phyloP scores from a whole-genome alignment of 1,140 invertebrate genomes.

The Calliphora vicina region DNA sequence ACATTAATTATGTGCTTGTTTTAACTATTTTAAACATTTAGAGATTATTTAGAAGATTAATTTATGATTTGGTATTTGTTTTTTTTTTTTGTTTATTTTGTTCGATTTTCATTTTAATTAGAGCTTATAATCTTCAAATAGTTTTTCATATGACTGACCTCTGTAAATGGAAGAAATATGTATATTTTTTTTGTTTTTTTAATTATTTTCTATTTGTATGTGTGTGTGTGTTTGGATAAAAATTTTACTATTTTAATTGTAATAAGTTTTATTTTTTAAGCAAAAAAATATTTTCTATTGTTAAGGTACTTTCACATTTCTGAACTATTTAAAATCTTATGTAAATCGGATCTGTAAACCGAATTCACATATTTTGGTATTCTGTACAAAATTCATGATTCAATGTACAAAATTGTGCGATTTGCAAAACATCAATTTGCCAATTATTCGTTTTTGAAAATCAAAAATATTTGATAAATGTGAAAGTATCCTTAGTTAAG shows the following conservation, averaged over 20 bases:
- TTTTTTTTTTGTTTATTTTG: background rate
- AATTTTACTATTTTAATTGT: background rate
- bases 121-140: constrained; percentile 59
- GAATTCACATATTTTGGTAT: too few relatives aligned
- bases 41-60: background rate
- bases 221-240: background rate
- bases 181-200: background rate
- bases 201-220: background rate
- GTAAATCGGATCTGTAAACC: too few relatives aligned
- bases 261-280: background rate
- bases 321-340: too few relatives aligned
- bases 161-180: constrained; percentile 58
- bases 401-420: too few relatives aligned
- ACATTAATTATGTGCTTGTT: background rate
- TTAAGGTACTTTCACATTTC: too few relatives aligned
- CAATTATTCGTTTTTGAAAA: too few relatives aligned
- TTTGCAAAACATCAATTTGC: too few relatives aligned
- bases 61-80: background rate
- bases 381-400: too few relatives aligned
- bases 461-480: too few relatives aligned
- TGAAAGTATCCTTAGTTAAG: too few relatives aligned
- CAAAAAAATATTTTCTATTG: background rate
- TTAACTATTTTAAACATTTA: background rate
- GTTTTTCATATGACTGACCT: constrained; percentile 57
- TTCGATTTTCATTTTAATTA: constrained; percentile 31